Base-by-base conservation (phyloP, 2,888 invertebrate genomes). In the Agriopis leucophaearia region DNA sequence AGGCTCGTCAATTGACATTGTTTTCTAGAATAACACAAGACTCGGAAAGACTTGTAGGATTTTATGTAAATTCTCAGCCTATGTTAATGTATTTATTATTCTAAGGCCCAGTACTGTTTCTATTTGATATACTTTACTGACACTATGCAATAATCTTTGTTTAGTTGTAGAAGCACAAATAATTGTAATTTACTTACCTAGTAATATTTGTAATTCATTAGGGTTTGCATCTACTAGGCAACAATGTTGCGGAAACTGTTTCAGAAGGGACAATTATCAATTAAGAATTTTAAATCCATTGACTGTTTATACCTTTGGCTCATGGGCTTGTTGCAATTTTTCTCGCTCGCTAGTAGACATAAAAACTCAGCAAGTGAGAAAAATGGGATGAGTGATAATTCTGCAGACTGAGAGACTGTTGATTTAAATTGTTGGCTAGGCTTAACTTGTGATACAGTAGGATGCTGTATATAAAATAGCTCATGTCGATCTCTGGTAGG, bases 101-200 rank as follows among this genome's bases (percentile, higher is more conserved):
- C 1, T 13, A 40, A 38, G 54, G 54, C 54, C 38, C 54, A 54
- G 54, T 54, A 54, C 54, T 40, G 15, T 54, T 35, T 38, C 1
- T 16, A 40, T 15, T 9, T 27, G 38, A 38, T 54, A 9, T 40
- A 40, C 38, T 54, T 5, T 52, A 52, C 9, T 52, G 12, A 36
- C 36, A 54, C 38, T 54, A 45, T 16, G 10, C 16, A 38, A 38
- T 0, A 0, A 54, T 54, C 2, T 51, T 51, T 16, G 38, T 36
- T 13, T 54, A 54, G 40, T 9, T 38, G 10, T 38, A 38, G 38
- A 16, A 8, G 36, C 35, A 8, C 8, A 8, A 40, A 54, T 36
- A n/a, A 36, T 8, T 51, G n/a, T 36, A 8, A 38, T 50, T 27
- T 27, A 35, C 13, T 50, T 7, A 35, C 13, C 35, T 7, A 27